Evolutionary conservation across 2,888 invertebrate species (phyloP), one percentile per base, ranked within the genome.

Genomic region (Drosophila testacea): DNA sequence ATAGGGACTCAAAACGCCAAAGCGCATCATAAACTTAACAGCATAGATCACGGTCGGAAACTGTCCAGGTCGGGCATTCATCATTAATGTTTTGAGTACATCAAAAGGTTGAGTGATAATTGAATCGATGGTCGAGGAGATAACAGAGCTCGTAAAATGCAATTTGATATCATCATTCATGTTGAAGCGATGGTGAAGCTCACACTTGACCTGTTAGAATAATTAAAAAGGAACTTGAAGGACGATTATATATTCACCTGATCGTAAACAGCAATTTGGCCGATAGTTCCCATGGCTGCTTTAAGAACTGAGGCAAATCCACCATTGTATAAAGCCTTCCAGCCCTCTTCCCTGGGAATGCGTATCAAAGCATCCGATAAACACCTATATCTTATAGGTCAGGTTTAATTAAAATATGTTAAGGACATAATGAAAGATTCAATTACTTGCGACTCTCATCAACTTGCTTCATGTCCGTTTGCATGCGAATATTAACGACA

Each of bases 401-500:
- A 6, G 4, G 36, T 27, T 34, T n/a, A 32, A 10, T 27, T 28
- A 39, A 11, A 22, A 10, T 9, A 22, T 2, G 9, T 7, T 4
- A 7, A 13, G 16, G 22, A 47, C 6, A 11, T 64, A 27, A 13
- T 0, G 11, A 4, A 30, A 27, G 13, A 7, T 34, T 9, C 1
- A 6, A 5, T 48, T 67, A 81, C 81, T 69, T 80, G 56, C 83
- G 68, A 2, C 48, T 64, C 6, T 27, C 4, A 1, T 16, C 27
- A 0, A 27, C 4, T 4, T 5, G 1, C 38, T 83, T 77, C 81
- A 80, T 77, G 28, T 80, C 77, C 16, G 46, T 80, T 41, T 81
- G 81, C 81, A 81, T 81, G 2, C 81, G 72, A 0, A 81, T 61
- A 59, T 80, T 83, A 4, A 81, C 54, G 9, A 81, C 62, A 54